These are phyloP conservation scores for Philonicus albiceps DNA, from an alignment of 2,888 invertebrate species.

Conservation along the genomic window DNA sequence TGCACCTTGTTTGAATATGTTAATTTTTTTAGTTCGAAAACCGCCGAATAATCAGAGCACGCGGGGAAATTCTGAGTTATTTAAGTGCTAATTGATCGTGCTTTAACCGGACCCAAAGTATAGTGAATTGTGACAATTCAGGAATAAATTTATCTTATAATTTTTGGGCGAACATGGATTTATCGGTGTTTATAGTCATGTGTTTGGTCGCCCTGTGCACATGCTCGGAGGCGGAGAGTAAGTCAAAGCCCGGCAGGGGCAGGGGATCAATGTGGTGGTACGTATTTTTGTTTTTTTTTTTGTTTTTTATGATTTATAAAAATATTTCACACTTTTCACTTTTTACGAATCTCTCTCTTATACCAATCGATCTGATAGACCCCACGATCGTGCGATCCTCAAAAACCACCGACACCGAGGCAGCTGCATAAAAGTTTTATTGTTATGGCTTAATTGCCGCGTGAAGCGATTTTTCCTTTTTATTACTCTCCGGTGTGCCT, in stretches of 20 bases:
- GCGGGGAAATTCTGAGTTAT: slow-evolving; percentile 41
- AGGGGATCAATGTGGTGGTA: slow-evolving; percentile 94
- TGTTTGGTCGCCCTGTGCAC: slow-evolving; percentile 58
- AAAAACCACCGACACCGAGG: background rate
- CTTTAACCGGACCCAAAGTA: slow-evolving; percentile 51
- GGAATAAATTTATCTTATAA: slow-evolving; percentile 20
- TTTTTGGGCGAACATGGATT: slow-evolving; percentile 57
- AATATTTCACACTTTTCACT: background rate
- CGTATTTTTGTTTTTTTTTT: no score
- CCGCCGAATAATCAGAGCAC: background rate
- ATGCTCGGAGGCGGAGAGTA: slow-evolving; percentile 57
- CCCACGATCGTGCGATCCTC: background rate
- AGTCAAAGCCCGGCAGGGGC: slow-evolving; percentile 75
- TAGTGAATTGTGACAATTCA: slow-evolving; percentile 31
- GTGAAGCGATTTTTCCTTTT: slow-evolving; percentile 4
- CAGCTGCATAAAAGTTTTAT: background rate
- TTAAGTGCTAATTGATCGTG: slow-evolving; percentile 60
- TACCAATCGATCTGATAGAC: background rate
- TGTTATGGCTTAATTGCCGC: slow-evolving; percentile 22
- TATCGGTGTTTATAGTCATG: slow-evolving; percentile 56
- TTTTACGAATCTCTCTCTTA: background rate
- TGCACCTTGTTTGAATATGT: slow-evolving; percentile 50
- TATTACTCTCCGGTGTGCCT: background rate
- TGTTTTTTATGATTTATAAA: background rate
- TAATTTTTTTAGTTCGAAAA: slow-evolving; percentile 43